Evolutionary conservation across 2,888 invertebrate genomes (phyloP), one percentile per base, ranked within the genome.

Genomic region (Platycheirus rosarum): DNA sequence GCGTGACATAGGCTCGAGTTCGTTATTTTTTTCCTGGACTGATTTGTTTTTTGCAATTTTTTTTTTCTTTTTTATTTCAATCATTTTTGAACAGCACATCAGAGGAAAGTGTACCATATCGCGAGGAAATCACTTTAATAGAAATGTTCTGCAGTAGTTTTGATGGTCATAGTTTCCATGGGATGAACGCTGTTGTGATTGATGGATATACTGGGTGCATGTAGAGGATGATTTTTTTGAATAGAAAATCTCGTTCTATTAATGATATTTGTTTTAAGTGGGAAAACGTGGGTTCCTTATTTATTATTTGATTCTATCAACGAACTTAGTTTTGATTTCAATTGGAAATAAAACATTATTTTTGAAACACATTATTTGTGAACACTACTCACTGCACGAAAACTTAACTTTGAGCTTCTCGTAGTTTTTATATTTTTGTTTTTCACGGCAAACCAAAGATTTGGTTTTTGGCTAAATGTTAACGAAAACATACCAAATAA

Each of bases 101-200:
- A 73, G 53, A 77, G 20, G 18, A 40, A 13, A 32, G 14, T 23
- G 40, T 63, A 26, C 23, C 51, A 73, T 73, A 78, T 66, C 53
- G 37, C 37, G 49, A 13, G 60, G 74, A 26, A 68, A 74, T 48
- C 74, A 74, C 77, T 82, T 82, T 82, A 77, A 82, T 77, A 77
- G 77, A 82, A 82, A 82, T 77, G 66, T 37, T 53, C 77, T 77
- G 77, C 82, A 44, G 82, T 66, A 77, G 82, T 82, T 71, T 77
- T 73, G 4, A 13, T 48, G 7, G 29, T 53, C 8, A 32, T 76
- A 57, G 57, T 70, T 60, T 57, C 26, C 23, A 44, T 40, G 6
- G 42, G 57, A 55, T 57, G 20, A 55, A 57, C 13, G 40, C 40
- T 60, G 16, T 44, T 44, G 44, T 60, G 60, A 60, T 60, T 60